Conservation (phyloP, 2,113 vertebrate genomes). For the Oreamnos americanus region DNA sequence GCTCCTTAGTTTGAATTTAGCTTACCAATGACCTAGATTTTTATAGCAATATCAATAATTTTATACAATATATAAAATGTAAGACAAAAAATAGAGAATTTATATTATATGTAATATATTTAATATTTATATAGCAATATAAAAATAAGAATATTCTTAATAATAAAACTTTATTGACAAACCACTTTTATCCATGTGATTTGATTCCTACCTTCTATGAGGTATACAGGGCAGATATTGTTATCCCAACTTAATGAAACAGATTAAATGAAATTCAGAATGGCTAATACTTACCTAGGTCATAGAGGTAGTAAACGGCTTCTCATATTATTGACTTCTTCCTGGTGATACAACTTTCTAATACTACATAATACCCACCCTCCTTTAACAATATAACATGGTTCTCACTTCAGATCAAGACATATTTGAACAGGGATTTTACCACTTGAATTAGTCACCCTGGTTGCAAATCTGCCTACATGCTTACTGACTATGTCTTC, state of each 20-base stretch:
- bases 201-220: neutral
- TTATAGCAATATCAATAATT: neutral
- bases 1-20: neutral
- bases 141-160: constrained; percentile 5
- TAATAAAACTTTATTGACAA: neutral
- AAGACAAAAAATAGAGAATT: neutral
- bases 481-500: neutral
- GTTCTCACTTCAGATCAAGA: neutral
- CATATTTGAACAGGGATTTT: neutral
- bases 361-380: neutral
- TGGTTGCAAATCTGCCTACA: neutral
- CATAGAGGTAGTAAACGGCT: neutral
- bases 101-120: neutral
- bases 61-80: neutral
- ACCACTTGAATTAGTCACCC: neutral
- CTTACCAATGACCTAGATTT: neutral
- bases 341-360: neutral
- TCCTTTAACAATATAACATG: neutral
- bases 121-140: neutral
- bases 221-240: neutral
- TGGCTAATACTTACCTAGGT: neutral
- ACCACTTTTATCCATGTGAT: neutral
- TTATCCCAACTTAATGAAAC: neutral
- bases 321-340: neutral
- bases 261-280: neutral